Base-by-base conservation (phyloP, 2,797 vertebrate species). In the Salmo trutta region DNA sequence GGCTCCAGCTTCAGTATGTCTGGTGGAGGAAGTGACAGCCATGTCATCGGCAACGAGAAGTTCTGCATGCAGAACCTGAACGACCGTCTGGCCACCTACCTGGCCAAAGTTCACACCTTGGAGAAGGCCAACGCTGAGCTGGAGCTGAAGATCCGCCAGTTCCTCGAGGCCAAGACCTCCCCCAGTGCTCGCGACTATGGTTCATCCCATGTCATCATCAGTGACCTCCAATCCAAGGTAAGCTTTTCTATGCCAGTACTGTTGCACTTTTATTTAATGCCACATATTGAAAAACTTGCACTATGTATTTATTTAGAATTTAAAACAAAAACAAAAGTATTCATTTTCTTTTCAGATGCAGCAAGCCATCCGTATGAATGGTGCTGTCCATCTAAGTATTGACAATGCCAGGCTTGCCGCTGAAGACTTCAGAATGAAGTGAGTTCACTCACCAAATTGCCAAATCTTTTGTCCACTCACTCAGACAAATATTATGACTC, bases 41-140 rank as follows among this genome's bases (percentile, higher is more conserved):
- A 47, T 16, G 0, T 86, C 36, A 81, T 82, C 2, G 69, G 73
- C 66, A 88, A 88, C 7, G 86, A 88, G 80, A 90, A 90, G 81
- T 74, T 90, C 84, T 95, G 94, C 76, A 95, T 96, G 96, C 96
- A 96, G 85, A 93, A 95, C 78, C 94, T 96, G 8, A 96, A 97
- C 0, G 94, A 95, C 41, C 96, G 95, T 74, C 87, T 96, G 91
- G 94, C 94, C 0, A 66, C 89, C 14, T 97, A 96, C 88, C 74
- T 96, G 90, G 91, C 93, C 1, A 94, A 94, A 2, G 95, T 96
- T 64, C 83, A 80, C 7, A 75, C 74, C 24, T 88, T 96, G 84
- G 95, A 96, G 83, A 93, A 47, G 41, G 41, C 41, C 10, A 47
- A 47, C 2, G 10, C 41, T 47, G 41, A 47, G 41, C 41, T 47